Conservation (phyloP, 2,797 vertebrate species). For the Knipowitschia caucasica region DNA sequence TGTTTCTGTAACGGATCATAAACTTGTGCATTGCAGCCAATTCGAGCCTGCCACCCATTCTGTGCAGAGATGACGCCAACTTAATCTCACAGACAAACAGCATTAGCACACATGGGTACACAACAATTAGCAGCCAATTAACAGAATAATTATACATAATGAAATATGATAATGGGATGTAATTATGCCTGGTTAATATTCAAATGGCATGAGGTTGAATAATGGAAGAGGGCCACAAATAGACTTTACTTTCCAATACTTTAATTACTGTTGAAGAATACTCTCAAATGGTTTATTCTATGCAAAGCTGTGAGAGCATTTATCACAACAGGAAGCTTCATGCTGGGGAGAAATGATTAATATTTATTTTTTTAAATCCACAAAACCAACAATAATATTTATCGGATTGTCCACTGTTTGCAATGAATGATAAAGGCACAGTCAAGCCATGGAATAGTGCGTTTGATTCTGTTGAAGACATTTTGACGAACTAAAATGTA, state of each 20-base stretch:
- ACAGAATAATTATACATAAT: background rate
- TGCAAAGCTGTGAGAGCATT: background rate
- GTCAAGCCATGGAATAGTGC: no score
- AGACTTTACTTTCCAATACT: background rate
- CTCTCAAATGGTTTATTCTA: background rate
- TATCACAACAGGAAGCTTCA: background rate
- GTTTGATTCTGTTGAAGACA: no score
- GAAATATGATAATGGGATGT: background rate
- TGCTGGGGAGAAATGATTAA: background rate
- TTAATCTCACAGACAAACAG: constrained; percentile 13
- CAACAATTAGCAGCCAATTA: constrained; percentile 17
- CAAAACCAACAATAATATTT: no score
- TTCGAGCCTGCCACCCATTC: background rate
- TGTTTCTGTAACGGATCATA: background rate
- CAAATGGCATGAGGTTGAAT: background rate
- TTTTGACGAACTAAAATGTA: no score
- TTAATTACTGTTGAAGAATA: background rate
- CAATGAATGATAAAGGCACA: no score
- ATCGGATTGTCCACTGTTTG: no score
- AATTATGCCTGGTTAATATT: background rate
- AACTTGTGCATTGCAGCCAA: background rate
- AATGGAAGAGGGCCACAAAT: background rate
- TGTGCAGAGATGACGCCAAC: background rate
- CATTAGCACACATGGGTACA: constrained; percentile 6
- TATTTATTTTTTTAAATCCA: no score